Evolutionary conservation across 2,888 invertebrate genomes (phyloP), one percentile per base, ranked within the genome.

Genomic region (Xylocampa areola): DNA sequence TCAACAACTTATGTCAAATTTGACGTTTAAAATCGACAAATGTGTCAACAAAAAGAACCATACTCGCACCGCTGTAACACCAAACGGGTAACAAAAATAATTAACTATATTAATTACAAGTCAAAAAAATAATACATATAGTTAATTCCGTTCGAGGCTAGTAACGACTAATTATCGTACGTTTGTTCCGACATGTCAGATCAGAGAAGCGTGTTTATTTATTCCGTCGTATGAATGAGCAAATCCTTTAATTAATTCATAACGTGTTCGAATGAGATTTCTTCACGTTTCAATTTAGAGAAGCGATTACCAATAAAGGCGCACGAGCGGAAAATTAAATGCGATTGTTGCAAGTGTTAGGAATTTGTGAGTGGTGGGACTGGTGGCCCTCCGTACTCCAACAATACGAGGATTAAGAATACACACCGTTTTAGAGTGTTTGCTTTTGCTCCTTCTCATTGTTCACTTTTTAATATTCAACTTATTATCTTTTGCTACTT

Each of bases 281-380:
- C 76, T 80, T 81, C 74, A 80, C 78, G 65, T 81, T 85, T 86
- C 80, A 84, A 85, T 86, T 83, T 79, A 70, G 78, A 81, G 76
- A 77, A 73, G 76, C 73, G 84, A 82, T 81, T 82, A 78, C 76
- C 76, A 79, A 82, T 78, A 76, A 77, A 80, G 73, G 80, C 87
- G 76, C 92, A 94, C 93, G 91, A 91, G 92, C 93, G 90, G 82
- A 88, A 91, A 94, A 91, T 91, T 86, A 88, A 91, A 82, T 84
- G 77, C 84, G 79, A 90, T 91, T 91, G 89, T 89, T 87, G 83
- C 82, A 80, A 88, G 83, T 86, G 84, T 77, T 76, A 80, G 76
- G 79, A 80, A 81, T 84, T 82, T 72, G 79, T 75, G 81, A 83
- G 81, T 77, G 79, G 23, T 39, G 25, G n/a, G 21, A 21, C 3